Evolutionary conservation across 2,888 invertebrate genomes (phyloP).

Genomic region (Coleophora deauratella): DNA sequence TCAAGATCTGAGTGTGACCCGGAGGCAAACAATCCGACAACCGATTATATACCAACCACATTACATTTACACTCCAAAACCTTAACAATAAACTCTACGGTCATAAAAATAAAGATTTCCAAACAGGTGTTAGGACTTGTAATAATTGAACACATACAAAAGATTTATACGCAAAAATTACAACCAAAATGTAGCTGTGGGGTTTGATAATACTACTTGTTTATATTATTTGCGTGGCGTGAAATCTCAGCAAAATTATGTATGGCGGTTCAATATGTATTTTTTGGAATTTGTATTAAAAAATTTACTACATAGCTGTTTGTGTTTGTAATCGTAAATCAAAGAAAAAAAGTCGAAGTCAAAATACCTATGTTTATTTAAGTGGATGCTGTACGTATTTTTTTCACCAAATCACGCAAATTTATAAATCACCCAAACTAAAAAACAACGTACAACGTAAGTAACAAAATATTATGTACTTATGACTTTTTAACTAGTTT

Average conservation of each 20-base stretch:
- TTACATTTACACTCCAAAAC: background rate
- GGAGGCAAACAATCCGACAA: conserved; percentile 24
- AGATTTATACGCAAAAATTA: conserved; percentile 35
- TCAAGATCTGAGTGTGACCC: conserved; percentile 48
- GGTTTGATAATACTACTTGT: conserved; percentile 7
- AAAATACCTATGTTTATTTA: too few relatives aligned
- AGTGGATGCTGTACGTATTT: too few relatives aligned
- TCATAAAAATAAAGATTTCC: background rate
- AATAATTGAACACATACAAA: conserved; percentile 16
- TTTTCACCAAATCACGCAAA: too few relatives aligned
- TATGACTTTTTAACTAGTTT: too few relatives aligned
- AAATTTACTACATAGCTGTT: too few relatives aligned
- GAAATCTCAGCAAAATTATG: background rate
- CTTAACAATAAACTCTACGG: background rate
- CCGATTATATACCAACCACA: conserved; percentile 18
- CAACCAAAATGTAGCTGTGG: conserved; percentile 19
- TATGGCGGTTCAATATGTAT: too few relatives aligned
- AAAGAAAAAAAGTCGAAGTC: too few relatives aligned
- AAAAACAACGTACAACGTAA: too few relatives aligned
- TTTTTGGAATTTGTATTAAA: too few relatives aligned
- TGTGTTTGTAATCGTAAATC: too few relatives aligned
- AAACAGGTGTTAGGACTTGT: background rate
- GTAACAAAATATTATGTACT: too few relatives aligned
- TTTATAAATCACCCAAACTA: too few relatives aligned
- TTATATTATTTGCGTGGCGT: background rate